A percentile compares a stretch with the other conserved stretches of the same genome.
These are phyloP conservation scores for Paralichthys olivaceus DNA, from an alignment of 2,113 vertebrate genomes.

Conservation along the genomic window DNA sequence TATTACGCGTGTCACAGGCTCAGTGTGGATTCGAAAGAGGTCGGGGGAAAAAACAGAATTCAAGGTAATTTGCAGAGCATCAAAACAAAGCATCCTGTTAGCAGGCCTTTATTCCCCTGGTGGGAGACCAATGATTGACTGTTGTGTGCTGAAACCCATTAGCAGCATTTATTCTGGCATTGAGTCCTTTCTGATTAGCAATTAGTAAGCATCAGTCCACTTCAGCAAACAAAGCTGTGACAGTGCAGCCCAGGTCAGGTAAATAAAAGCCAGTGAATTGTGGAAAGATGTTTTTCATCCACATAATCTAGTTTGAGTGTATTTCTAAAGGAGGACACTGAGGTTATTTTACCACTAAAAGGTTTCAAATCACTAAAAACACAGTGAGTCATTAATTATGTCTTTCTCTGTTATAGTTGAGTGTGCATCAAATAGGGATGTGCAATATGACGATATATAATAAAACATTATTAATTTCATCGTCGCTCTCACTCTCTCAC, in stretches of 20 bases:
- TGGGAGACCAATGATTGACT: slow-evolving; percentile 45
- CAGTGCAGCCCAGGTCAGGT: background rate
- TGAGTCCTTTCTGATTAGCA: slow-evolving; percentile 45
- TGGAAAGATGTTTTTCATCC: slow-evolving; percentile 21
- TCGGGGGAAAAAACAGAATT: background rate
- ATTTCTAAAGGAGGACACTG: background rate
- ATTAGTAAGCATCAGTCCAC: slow-evolving; percentile 52
- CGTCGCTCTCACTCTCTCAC: too few relatives aligned
- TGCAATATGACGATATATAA: too few relatives aligned
- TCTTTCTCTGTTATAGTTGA: background rate
- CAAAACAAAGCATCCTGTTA: slow-evolving; percentile 35
- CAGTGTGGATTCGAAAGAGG: slow-evolving; percentile 49
- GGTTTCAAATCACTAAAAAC: background rate
- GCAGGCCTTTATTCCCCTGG: slow-evolving; percentile 23
- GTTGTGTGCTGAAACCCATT: slow-evolving; percentile 48
- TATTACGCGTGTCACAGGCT: slow-evolving; percentile 35
- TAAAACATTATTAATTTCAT: too few relatives aligned
- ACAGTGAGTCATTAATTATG: background rate
- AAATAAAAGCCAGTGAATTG: slow-evolving; percentile 46
- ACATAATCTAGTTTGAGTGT: slow-evolving; percentile 7
- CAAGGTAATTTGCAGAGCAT: slow-evolving; percentile 44
- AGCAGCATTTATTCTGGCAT: slow-evolving; percentile 38
- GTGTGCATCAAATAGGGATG: too few relatives aligned
- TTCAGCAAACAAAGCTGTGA: slow-evolving; percentile 26
- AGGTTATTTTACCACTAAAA: background rate